Conservation (phyloP, 2,797 vertebrate species). For the Microctenopoma lineatum region DNA sequence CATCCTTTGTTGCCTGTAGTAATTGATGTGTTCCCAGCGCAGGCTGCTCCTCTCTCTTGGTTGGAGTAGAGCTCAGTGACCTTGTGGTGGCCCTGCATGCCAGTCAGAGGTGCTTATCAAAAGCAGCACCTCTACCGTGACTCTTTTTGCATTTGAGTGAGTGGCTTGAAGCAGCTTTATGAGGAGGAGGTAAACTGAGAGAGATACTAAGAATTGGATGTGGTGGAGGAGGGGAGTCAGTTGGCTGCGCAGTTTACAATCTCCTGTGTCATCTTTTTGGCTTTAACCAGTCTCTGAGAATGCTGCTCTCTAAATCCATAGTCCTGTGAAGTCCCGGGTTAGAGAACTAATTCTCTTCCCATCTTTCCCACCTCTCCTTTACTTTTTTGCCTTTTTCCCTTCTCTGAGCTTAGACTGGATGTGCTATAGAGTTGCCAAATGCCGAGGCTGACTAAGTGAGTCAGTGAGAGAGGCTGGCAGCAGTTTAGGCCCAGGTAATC, state of each 20-base stretch:
- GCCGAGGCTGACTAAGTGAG: constrained; percentile 47
- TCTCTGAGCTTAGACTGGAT: constrained; percentile 29
- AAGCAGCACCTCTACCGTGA: constrained; percentile 59
- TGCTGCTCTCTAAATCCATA: constrained; percentile 36
- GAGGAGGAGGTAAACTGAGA: constrained; percentile 19
- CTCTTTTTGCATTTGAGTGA: constrained; percentile 58
- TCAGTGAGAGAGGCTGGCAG: constrained; percentile 53
- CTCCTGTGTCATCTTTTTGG: constrained; percentile 56
- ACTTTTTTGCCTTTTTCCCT: constrained; percentile 2
- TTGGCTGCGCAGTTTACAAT: constrained; percentile 52
- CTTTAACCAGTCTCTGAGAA: constrained; percentile 46
- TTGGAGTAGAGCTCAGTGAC: constrained; percentile 60
- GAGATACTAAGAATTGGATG: constrained; percentile 30
- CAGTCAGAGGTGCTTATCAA: constrained; percentile 70
- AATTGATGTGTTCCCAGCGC: constrained; percentile 55
- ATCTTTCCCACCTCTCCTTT: constrained; percentile 6
- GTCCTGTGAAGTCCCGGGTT: constrained; percentile 39
- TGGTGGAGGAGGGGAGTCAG: constrained; percentile 12
- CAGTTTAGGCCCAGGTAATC: constrained; percentile 60
- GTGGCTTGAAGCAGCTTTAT: constrained; percentile 42
- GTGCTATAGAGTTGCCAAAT: constrained; percentile 52
- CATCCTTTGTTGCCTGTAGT: constrained; percentile 62
- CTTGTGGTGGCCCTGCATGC: constrained; percentile 59
- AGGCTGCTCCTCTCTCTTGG: constrained; percentile 38
- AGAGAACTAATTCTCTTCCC: constrained; percentile 25